These are phyloP conservation scores for Phoenicopterus ruber DNA, from an alignment of 2,113 vertebrate genomes.

Conservation along the genomic window DNA sequence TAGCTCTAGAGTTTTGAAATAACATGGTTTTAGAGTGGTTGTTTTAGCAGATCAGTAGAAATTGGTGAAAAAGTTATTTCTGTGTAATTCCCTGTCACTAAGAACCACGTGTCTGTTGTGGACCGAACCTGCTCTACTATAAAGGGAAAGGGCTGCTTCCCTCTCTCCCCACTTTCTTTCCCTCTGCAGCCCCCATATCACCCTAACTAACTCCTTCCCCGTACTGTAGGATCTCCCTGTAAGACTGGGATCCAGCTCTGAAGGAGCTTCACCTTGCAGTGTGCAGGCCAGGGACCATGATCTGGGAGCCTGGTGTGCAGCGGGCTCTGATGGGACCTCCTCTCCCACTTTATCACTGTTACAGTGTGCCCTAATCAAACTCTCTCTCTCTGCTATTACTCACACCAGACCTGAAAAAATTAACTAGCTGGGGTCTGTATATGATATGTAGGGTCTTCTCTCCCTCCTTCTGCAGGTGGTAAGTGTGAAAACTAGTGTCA, in stretches of 20 bases:
- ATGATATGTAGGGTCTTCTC: neutral
- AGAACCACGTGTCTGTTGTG: neutral
- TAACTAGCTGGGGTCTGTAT: fast-evolving
- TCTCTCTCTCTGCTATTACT: neutral
- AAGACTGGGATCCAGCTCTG: neutral
- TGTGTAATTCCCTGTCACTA: neutral
- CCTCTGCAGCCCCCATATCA: fast-evolving
- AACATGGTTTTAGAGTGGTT: neutral
- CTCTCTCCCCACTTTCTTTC: neutral
- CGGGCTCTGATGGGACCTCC: neutral
- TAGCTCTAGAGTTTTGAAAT: neutral
- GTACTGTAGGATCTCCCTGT: fast-evolving
- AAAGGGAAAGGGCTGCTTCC: fast-evolving
- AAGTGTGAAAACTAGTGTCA: neutral
- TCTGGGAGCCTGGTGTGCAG: neutral
- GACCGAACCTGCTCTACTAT: neutral
- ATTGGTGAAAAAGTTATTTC: neutral
- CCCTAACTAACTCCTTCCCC: fast-evolving
- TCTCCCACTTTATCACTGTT: fast-evolving
- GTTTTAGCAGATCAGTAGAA: neutral
- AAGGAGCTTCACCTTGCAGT: neutral
- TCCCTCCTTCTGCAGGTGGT: neutral
- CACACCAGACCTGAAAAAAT: neutral
- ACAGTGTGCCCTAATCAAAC: neutral
- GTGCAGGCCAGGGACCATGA: too few relatives aligned